Evolutionary conservation across 2,888 invertebrate genomes (phyloP).

Genomic region (Pardosa pseudoannulata): DNA sequence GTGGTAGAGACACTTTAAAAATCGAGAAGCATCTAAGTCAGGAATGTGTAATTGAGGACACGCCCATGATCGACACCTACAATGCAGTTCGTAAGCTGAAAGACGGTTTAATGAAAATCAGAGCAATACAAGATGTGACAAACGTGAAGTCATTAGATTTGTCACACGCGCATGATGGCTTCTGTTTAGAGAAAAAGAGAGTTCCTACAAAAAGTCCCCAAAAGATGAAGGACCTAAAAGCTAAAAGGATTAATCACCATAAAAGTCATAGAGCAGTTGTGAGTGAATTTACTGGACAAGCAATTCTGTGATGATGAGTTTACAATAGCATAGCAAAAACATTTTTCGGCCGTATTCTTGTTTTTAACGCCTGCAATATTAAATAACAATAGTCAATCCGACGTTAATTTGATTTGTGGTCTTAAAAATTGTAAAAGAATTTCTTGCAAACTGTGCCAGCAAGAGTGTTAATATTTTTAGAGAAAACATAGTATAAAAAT

Average conservation of each 20-base stretch:
- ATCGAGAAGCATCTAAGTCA: neutral
- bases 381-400: neutral
- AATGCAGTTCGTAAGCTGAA: constrained; percentile 56
- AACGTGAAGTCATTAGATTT: constrained; percentile 47
- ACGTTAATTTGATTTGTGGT: too few relatives aligned
- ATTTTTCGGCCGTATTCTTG: neutral
- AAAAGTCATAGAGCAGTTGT: constrained; percentile 42
- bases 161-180: neutral
- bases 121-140: constrained; percentile 68
- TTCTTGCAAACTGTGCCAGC: too few relatives aligned
- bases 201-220: constrained; percentile 47
- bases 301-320: constrained; percentile 49
- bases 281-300: constrained; percentile 47
- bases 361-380: neutral
- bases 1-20: neutral
- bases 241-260: constrained; percentile 59
- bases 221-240: constrained; percentile 70
- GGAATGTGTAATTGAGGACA: neutral
- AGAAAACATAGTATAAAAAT: too few relatives aligned
- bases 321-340: too few relatives aligned
- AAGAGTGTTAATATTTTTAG: too few relatives aligned
- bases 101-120: constrained; percentile 53
- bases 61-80: constrained; percentile 25
- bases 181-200: constrained; percentile 36
- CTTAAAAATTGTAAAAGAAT: too few relatives aligned